phyloP scores from a whole-genome alignment of 2,797 vertebrate genomes.

The Leuciscus waleckii region DNA sequence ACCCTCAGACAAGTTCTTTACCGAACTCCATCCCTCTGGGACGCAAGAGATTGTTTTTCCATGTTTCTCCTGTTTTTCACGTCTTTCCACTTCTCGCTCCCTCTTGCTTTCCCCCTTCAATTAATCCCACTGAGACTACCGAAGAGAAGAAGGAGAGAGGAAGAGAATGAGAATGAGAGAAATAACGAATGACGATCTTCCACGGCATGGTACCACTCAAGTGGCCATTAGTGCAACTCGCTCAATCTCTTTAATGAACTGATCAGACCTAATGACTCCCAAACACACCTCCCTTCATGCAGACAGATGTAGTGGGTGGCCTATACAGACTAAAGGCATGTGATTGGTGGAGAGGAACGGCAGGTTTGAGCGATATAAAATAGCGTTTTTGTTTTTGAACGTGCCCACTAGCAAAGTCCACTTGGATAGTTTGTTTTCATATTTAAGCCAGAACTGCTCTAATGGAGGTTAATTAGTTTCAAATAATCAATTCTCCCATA shows the following conservation, averaged over 20 bases:
- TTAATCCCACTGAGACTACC: conserved; percentile 65
- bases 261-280: conserved; percentile 73
- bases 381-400: not conserved
- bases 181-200: conserved; percentile 67
- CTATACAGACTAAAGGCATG: conserved; percentile 4
- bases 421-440: conserved; percentile 41
- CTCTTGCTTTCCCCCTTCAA: conserved; percentile 60
- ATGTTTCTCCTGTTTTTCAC: conserved; percentile 54
- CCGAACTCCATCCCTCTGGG: conserved; percentile 51
- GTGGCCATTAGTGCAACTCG: conserved; percentile 73
- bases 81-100: not conserved
- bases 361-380: conserved; percentile 12
- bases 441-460: conserved; percentile 29
- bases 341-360: conserved; percentile 22
- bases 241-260: conserved; percentile 79
- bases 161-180: conserved; percentile 14
- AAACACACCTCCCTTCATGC: conserved; percentile 58
- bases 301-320: conserved; percentile 23
- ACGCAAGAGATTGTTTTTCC: conserved; percentile 68
- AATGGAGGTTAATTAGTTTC: conserved; percentile 40
- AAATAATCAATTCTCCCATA: conserved; percentile 52
- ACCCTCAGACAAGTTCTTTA: conserved; percentile 48
- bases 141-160: not conserved
- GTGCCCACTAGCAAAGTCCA: not conserved
- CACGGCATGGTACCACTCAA: conserved; percentile 75